Evolutionary conservation across 2,888 invertebrate species (phyloP), one percentile per base, ranked within the genome.

Genomic region (Calliphora vomitoria): DNA sequence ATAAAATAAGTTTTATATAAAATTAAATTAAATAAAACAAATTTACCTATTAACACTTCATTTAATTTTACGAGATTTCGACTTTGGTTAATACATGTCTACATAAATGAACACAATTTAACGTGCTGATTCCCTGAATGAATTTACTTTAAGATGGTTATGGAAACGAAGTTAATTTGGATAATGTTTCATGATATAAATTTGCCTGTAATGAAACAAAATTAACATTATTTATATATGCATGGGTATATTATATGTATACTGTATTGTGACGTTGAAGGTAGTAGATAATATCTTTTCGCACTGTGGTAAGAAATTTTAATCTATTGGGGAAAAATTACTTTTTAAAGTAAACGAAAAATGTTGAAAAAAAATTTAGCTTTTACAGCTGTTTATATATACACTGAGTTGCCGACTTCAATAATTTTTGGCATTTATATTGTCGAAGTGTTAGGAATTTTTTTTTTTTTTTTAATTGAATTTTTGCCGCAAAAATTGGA

Each of bases 201-300:
- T 11, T 38, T 64, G 38, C 8, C 4, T 11, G 64, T 41, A 41
- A 38, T 41, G 38, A 60, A 60, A 60, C 60, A 35, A 64, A 64
- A 64, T 64, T 64, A 64, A 8, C 64, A 38, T 38, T 64, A 64
- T 41, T 64, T 64, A 60, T 64, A 38, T 64, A 64, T 64, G 41
- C 25, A 11, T 38, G 4, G 4, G n/a, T 13, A 58, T 64, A 60
- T 41, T 38, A 11, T 18, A 18, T 38, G 1, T 11, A 58, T 25
- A 58, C 4, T 58, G 20, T 11, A 58, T 10, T n/a, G n/a, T 50
- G 44, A 44, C 0, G 44, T 44, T 44, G 11, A 44, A 44, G 44
- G 3, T 44, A 44, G 44, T 3, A 44, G 11, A 44, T 8, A 11
- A 44, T 44, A n/a, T 50, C 15, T 50, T 1, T 5, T 44, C 13